Evolutionary conservation across 2,888 invertebrate species (phyloP).

Genomic region (Elysia crispata): DNA sequence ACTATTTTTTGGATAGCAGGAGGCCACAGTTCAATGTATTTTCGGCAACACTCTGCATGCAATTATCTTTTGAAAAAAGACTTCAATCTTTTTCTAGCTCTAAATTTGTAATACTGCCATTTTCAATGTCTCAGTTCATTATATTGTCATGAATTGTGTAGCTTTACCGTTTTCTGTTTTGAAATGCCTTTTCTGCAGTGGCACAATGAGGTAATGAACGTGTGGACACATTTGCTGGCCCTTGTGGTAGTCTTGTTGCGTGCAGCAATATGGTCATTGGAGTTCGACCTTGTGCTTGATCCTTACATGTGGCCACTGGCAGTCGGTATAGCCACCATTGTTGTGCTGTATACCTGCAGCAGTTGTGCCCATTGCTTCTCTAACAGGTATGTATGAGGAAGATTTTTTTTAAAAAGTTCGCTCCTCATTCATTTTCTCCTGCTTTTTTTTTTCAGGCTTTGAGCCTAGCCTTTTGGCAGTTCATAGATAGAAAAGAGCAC

Average conservation of each 20-base stretch:
- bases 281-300: slow-evolving; percentile 70
- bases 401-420: no score
- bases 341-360: slow-evolving; percentile 71
- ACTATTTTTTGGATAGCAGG: no score
- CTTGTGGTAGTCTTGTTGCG: slow-evolving; percentile 59
- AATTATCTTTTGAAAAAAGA: no score
- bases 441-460: slow-evolving; percentile 20
- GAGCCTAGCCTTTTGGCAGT: no score
- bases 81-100: no score
- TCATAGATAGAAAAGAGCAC: no score
- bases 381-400: slow-evolving; percentile 28
- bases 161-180: background rate
- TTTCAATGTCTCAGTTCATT: no score
- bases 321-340: slow-evolving; percentile 70
- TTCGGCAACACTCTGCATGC: no score
- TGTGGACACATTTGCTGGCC: slow-evolving; percentile 75
- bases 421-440: background rate
- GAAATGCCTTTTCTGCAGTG: slow-evolving; percentile 60
- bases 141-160: no score
- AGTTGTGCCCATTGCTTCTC: slow-evolving; percentile 41
- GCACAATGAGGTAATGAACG: slow-evolving; percentile 76
- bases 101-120: no score
- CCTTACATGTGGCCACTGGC: slow-evolving; percentile 74
- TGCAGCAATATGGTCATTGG: slow-evolving; percentile 57
- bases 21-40: no score